Percentiles rank a stretch among this genome's conserved stretches.
Evolutionary conservation across 53 echinoderm and acorn worm genomes (phyloP).

Genomic region (Temnopleurus reevesii): DNA sequence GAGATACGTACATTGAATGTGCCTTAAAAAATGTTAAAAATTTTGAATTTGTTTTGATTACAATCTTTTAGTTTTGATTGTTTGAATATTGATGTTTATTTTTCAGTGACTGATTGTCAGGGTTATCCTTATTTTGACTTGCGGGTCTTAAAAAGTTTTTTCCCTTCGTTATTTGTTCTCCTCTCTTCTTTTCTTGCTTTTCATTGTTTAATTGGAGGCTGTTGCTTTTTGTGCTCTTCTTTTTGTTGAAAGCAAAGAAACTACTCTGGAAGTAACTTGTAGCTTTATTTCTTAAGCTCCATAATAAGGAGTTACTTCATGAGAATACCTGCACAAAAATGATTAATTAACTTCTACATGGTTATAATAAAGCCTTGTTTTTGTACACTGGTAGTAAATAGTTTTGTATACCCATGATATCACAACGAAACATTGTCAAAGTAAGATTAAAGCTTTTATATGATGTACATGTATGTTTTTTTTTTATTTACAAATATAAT

Average conservation of each 20-base stretch:
- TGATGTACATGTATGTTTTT: neutral
- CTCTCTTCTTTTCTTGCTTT: neutral
- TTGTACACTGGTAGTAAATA: constrained; percentile 12
- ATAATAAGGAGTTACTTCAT: too few species aligned
- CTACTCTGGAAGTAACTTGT: neutral
- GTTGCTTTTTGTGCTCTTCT: neutral
- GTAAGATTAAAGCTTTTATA: neutral
- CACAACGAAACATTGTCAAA: neutral
- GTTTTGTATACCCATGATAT: constrained; percentile 2
- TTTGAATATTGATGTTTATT: neutral
- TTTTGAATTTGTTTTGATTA: neutral
- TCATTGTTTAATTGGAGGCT: neutral
- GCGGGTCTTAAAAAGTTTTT: neutral
- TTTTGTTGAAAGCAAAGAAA: too few species aligned
- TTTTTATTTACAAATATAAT: neutral
- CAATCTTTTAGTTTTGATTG: neutral
- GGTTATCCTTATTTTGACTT: too few species aligned
- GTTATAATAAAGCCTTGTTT: constrained; percentile 7
- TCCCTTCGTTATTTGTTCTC: too few species aligned
- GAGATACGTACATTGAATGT: neutral
- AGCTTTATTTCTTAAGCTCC: neutral
- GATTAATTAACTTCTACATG: neutral
- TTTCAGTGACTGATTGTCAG: neutral
- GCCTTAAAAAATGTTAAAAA: constrained; percentile 4
- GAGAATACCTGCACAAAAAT: neutral